Base-by-base conservation (phyloP, 1,140 invertebrate species). In the Ceratitis capitata region DNA sequence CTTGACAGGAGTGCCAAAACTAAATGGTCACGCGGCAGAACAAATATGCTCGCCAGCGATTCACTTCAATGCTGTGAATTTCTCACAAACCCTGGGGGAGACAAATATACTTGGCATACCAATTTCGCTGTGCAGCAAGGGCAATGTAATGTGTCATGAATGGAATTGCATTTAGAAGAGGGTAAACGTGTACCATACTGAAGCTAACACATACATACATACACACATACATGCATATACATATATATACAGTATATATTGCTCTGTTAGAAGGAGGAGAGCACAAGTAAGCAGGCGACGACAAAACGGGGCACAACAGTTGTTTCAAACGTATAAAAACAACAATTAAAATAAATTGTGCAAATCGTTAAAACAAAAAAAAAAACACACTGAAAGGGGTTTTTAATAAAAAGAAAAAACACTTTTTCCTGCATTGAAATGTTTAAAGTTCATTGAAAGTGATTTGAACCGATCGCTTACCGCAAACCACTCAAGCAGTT, bases 1-100 rank as follows among this genome's bases (percentile, higher is more conserved):
- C 16, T 26, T 78, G 39, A 42, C 82, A 53, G 29, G 12, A 53
- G 82, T 83, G 82, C 49, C 47, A 83, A 83, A 49, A 83, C 45
- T 83, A 83, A 83, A 53, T 83, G 82, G 49, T 83, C 82, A 83
- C 26, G 49, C 45, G 49, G 49, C 49, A 83, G 51, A 83, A 51
- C 69, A 78, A 78, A 78, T 78, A 78, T 78, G 69, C 69, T 78
- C 45, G 42, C 19, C 16, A 35, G 23, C 39, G 61, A 7, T n/a
- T 19, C 61, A 69, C 61, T 69, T 16, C 19, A 69, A 35, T 39
- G 61, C 23, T 78, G 69, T 47, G 32, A 78, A 78, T 45, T 78
- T 78, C 23, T 78, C 69, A 42, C 16, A 78, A 19, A 45, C 42
- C n/a, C 69, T 78, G 45, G 39, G 69, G 69, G 35, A 74, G 39